A percentile compares a stretch with the other conserved stretches of the same genome.
These are phyloP conservation scores for Urocitellus parryii DNA, from an alignment of 2,113 vertebrate genomes.

Conservation along the genomic window DNA sequence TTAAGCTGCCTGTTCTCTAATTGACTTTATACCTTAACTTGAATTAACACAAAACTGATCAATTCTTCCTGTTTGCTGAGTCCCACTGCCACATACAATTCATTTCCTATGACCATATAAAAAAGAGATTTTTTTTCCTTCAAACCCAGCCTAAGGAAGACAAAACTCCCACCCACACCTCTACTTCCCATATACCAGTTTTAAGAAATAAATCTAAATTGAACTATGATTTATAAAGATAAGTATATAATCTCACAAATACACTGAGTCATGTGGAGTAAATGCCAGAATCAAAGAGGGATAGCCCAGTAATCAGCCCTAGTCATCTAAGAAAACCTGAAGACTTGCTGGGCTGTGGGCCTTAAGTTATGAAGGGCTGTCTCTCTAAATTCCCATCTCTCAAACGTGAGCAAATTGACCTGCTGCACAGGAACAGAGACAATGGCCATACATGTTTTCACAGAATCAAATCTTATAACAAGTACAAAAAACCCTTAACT, in stretches of 20 bases:
- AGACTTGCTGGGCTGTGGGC: background rate
- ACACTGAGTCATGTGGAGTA: background rate
- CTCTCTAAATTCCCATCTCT: background rate
- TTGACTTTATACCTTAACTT: background rate
- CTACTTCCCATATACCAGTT: background rate
- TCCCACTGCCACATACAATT: background rate
- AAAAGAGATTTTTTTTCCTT: background rate
- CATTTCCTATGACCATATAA: background rate
- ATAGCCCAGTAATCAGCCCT: background rate
- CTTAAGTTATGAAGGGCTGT: background rate
- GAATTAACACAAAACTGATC: background rate
- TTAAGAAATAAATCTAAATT: conserved; percentile 12
- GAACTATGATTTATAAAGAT: conserved; percentile 5
- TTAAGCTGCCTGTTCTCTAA: background rate
- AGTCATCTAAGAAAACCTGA: background rate
- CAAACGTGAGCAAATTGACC: background rate
- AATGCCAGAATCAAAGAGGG: background rate
- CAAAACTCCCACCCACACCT: background rate
- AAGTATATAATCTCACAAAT: conserved; percentile 36
- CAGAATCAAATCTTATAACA: background rate
- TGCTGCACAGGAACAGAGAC: no score
- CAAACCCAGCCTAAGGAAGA: background rate
- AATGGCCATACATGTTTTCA: background rate
- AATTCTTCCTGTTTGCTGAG: no score
- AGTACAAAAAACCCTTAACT: background rate